Percentiles rank a stretch among this genome's conserved stretches.
Evolutionary conservation across 2,888 invertebrate genomes (phyloP).

Genomic region (Drosophila niveifrons): DNA sequence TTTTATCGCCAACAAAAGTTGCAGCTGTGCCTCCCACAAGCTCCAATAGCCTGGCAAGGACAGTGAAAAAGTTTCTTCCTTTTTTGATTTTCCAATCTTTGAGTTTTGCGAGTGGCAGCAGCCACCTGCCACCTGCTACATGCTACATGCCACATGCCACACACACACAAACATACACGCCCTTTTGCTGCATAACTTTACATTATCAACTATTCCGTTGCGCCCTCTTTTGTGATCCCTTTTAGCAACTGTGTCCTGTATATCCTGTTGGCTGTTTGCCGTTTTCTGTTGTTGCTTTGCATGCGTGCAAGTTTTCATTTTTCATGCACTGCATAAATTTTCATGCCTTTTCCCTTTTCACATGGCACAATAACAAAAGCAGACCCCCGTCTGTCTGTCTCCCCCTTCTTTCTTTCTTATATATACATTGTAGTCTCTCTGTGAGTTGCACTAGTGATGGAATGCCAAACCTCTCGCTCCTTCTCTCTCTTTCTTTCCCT

Average conservation of each 20-base stretch:
- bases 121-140: constrained; percentile 19
- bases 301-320: constrained; percentile 72
- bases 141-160: neutral
- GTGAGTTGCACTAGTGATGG: constrained; percentile 53
- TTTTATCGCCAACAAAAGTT: constrained; percentile 51
- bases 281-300: constrained; percentile 36
- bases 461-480: constrained; percentile 43
- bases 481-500: neutral
- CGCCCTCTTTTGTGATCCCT: constrained; percentile 2
- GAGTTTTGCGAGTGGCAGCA: constrained; percentile 17
- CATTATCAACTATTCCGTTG: constrained; percentile 39
- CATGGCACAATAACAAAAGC: constrained; percentile 27
- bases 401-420: constrained; percentile 13
- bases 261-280: constrained; percentile 8
- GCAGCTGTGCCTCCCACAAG: constrained; percentile 18
- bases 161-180: neutral
- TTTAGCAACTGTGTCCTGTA: constrained; percentile 21
- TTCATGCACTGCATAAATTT: constrained; percentile 70
- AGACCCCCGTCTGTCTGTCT: neutral
- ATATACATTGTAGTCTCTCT: constrained; percentile 18
- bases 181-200: constrained; percentile 40
- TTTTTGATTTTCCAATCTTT: constrained; percentile 47
- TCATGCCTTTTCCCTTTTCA: constrained; percentile 56
- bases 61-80: constrained; percentile 32
- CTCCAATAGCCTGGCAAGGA: constrained; percentile 45